Percentiles rank a stretch among this genome's conserved stretches.
Evolutionary conservation across 2,113 vertebrate species (phyloP).

Genomic region (Percina caprodes): DNA sequence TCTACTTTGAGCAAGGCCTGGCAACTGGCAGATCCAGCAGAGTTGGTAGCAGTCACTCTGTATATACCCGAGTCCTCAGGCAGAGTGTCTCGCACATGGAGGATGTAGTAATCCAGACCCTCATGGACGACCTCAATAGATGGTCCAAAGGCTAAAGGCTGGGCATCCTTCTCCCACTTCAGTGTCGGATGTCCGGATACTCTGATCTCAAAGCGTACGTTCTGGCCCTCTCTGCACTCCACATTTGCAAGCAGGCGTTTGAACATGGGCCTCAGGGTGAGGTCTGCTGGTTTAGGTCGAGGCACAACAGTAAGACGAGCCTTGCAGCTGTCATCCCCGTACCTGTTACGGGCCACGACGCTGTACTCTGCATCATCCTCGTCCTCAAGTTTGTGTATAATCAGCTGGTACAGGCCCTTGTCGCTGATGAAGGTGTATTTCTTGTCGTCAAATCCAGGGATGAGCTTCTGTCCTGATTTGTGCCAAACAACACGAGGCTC

Average conservation of each 20-base stretch:
- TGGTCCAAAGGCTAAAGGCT: conserved; percentile 90
- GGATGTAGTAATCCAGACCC: conserved; percentile 96
- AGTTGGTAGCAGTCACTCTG: conserved; percentile 96
- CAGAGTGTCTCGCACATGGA: conserved; percentile 94
- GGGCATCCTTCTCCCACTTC: conserved; percentile 98
- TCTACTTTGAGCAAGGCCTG: conserved; percentile 95
- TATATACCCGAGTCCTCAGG: conserved; percentile 96
- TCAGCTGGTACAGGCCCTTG: conserved; percentile 95
- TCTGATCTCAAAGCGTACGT: conserved; percentile 94
- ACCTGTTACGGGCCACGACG: conserved; percentile 93
- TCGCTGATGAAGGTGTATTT: conserved; percentile 96
- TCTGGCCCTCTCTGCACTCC: conserved; percentile 95
- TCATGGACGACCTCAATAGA: conserved; percentile 96
- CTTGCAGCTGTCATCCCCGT: conserved; percentile 97
- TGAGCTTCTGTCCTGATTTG: conserved; percentile 96
- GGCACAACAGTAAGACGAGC: conserved; percentile 92
- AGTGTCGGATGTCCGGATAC: conserved; percentile 92
- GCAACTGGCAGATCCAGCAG: conserved; percentile 96
- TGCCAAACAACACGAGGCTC: conserved; percentile 96
- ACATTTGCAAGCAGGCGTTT: conserved; percentile 97
- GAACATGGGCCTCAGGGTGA: conserved; percentile 97
- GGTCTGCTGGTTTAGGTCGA: conserved; percentile 91
- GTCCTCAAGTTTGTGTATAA: conserved; percentile 88
- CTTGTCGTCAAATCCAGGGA: conserved; percentile 91
- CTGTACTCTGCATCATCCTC: conserved; percentile 96